phyloP scores from a whole-genome alignment of 2,888 invertebrate genomes.

The Agriopis marginaria region DNA sequence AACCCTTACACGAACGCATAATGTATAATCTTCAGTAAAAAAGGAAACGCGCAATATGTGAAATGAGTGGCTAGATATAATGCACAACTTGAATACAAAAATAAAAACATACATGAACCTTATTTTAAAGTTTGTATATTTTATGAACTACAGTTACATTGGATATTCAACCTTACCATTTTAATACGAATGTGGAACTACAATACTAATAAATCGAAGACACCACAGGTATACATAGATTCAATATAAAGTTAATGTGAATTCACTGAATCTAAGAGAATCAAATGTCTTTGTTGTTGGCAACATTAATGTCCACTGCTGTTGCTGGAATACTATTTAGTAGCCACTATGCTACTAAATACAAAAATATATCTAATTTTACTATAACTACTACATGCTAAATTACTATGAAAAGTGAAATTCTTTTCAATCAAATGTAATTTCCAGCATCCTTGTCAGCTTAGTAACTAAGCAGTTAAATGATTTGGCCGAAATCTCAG shows the following conservation, averaged over 20 bases:
- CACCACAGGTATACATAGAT: conserved; percentile 43
- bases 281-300: conserved; percentile 31
- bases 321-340: conserved; percentile 52
- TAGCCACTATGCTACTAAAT: conserved; percentile 44
- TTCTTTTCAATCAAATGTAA: conserved; percentile 34
- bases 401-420: conserved; percentile 24
- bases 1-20: conserved; percentile 75
- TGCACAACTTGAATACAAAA: conserved; percentile 75
- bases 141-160: conserved; percentile 56
- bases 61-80: conserved; percentile 56
- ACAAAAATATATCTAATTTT: conserved; percentile 40
- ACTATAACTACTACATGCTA: conserved; percentile 34
- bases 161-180: conserved; percentile 42
- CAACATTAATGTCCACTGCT: conserved; percentile 45
- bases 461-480: conserved; percentile 4
- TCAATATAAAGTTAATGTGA: conserved; percentile 47
- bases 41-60: conserved; percentile 59
- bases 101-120: conserved; percentile 73
- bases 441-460: conserved; percentile 26
- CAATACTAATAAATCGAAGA: conserved; percentile 51
- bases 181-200: conserved; percentile 43
- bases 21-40: conserved; percentile 57
- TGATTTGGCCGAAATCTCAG: conserved; percentile 24
- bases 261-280: conserved; percentile 26
- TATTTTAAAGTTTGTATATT: conserved; percentile 48